Evolutionary conservation across 2,888 invertebrate genomes (phyloP), one percentile per base, ranked within the genome.

Genomic region (Drosophila affinis): DNA sequence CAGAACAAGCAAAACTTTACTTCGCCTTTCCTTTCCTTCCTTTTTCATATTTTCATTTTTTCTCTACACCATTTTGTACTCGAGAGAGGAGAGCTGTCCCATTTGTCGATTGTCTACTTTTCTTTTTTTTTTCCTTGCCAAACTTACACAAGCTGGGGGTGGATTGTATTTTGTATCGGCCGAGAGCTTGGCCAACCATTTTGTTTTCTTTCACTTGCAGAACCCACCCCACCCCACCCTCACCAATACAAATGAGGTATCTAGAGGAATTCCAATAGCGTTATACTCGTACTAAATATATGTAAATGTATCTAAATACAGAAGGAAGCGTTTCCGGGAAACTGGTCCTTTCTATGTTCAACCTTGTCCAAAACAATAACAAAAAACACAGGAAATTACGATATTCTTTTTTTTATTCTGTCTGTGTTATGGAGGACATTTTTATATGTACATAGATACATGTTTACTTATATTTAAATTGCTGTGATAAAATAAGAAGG

Each of bases 171-270:
- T 63, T 45, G 64, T 56, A 51, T 77, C 48, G 47, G 39, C 60
- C 64, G 9, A 45, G 54, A 44, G 62, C 62, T 70, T 55, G 61
- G 67, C 84, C 87, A 88, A 83, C 81, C 88, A 88, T 88, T 78
- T 82, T 88, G 80, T 80, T 81, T 84, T 57, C 57, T 21, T 51
- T 24, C n/a, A 63, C 63, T 76, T 72, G 21, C 46, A 60, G 24
- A 49, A 60, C 68, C 62, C 67, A 64, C 74, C 74, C 65, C 34
- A 21, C 24, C 14, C 61, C 67, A 49, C 59, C 57, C 63, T 57
- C 48, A 48, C 45, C n/a, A 29, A 27, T 60, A 45, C 17, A 24
- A 56, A 49, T 27, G 18, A 48, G 46, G 51, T 32, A 48, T 45
- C 49, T 7, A 21, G 21, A 27, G n/a, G n/a, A 21, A 32, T 27